These are phyloP conservation scores for Pinctada fucata DNA, from an alignment of 2,888 invertebrate species.

Conservation along the genomic window DNA sequence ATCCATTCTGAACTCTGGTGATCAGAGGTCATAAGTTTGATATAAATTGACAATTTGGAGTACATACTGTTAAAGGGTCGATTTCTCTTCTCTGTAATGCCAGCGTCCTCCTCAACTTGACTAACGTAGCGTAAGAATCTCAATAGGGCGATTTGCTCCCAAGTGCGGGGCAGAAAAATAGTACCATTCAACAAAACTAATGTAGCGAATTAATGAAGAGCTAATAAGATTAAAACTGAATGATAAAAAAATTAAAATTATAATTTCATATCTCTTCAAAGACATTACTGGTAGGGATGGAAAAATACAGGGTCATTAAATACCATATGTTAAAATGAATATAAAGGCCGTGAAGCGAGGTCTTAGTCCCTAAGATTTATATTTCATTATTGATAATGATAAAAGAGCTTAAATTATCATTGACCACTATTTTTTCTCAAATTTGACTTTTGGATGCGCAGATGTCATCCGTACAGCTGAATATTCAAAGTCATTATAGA, in stretches of 20 bases:
- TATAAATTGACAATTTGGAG: too few relatives aligned
- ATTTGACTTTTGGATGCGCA: background rate
- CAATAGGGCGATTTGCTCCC: background rate
- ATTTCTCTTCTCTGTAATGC: too few relatives aligned
- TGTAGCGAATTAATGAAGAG: background rate
- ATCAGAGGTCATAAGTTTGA: too few relatives aligned
- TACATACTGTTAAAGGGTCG: too few relatives aligned
- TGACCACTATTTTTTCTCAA: background rate
- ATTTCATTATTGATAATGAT: background rate
- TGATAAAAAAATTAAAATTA: background rate
- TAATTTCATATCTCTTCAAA: background rate
- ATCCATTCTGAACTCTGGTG: too few relatives aligned
- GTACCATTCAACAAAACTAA: background rate
- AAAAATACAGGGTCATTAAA: background rate
- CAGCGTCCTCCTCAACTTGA: background rate
- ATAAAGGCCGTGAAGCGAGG: background rate
- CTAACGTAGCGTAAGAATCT: background rate
- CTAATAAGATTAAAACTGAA: slow-evolving; percentile 8
- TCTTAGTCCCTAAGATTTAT: background rate
- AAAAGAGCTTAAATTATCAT: background rate
- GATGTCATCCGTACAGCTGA: slow-evolving; percentile 1
- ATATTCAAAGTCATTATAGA: background rate
- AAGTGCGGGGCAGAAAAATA: background rate
- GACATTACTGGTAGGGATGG: background rate
- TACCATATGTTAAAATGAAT: background rate